Evolutionary conservation across 2,797 vertebrate genomes (phyloP), one percentile per base, ranked within the genome.

Genomic region (Micromesistius poutassou): DNA sequence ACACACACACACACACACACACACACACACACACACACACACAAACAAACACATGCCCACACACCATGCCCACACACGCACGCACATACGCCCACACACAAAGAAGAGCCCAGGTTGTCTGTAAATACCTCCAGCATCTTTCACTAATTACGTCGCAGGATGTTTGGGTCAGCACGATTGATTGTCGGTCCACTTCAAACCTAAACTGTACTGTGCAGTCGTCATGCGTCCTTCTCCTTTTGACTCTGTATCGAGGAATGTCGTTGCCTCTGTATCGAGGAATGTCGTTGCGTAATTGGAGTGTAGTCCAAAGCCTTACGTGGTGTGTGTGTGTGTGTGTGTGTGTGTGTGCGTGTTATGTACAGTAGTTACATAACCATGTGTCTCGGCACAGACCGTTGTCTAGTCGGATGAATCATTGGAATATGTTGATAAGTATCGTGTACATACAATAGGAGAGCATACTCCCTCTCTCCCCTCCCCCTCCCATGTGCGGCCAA

Each of bases 141-240:
- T 82, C 86, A 87, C 87, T 91, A 84, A 91, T 89, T 84, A 86
- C 87, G 89, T 85, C 88, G 50, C 86, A 90, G 82, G 87, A 90
- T 91, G 87, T 90, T 81, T 74, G 81, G 77, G 81, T 83, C 85
- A 82, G 77, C 80, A 83, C 40, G 33, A 73, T 80, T 78, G 82
- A 87, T 83, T 77, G 35, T 76, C 77, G 79, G 85, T 76, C 83
- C 85, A 80, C 78, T 86, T 83, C 83, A 86, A 89, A 92, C 83
- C 83, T 62, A 33, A 78, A 68, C 30, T 13, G 83, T 79, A 79
- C 85, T 76, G 84, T 84, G 78, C 85, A 87, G 85, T 83, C 79
- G 81, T 85, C 84, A 87, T 83, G 84, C 89, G 78, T 80, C 85
- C 88, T 79, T 87, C 79, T 87, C 79, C 79, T 74, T 81, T 82